These are phyloP conservation scores for Athene noctua DNA, from an alignment of 2,113 vertebrate species.

Conservation along the genomic window DNA sequence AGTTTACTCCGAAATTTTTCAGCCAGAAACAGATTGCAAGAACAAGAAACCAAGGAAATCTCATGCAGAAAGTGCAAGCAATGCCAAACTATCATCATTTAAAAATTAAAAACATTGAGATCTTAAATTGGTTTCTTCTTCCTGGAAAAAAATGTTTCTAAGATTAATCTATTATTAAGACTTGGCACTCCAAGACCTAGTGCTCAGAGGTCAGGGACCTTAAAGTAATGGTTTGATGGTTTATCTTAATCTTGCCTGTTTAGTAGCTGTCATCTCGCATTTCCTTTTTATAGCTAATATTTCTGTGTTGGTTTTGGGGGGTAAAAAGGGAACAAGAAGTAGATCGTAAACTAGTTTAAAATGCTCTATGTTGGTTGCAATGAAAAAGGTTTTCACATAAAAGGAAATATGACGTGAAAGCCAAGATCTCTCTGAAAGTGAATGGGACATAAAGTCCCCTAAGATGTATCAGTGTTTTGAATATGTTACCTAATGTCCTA, in stretches of 20 bases:
- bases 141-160: background rate
- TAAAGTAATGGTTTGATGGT: background rate
- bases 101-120: background rate
- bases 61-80: background rate
- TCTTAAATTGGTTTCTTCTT: background rate
- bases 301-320: background rate
- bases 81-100: background rate
- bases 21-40: background rate
- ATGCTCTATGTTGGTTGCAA: background rate
- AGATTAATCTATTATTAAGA: background rate
- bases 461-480: background rate
- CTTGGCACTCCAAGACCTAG: background rate
- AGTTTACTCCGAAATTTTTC: background rate
- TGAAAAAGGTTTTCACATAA: background rate
- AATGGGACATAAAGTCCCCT: background rate
- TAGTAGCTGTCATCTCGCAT: background rate
- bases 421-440: background rate
- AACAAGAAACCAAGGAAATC: background rate
- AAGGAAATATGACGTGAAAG: background rate
- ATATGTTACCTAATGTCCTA: background rate
- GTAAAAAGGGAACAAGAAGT: background rate
- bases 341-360: background rate
- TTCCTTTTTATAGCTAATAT: background rate
- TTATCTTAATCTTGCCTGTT: background rate
- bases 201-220: background rate